A percentile compares a stretch with the other conserved stretches of the same genome.
Evolutionary conservation across 2,113 vertebrate genomes (phyloP).

Genomic region (Silurus meridionalis): DNA sequence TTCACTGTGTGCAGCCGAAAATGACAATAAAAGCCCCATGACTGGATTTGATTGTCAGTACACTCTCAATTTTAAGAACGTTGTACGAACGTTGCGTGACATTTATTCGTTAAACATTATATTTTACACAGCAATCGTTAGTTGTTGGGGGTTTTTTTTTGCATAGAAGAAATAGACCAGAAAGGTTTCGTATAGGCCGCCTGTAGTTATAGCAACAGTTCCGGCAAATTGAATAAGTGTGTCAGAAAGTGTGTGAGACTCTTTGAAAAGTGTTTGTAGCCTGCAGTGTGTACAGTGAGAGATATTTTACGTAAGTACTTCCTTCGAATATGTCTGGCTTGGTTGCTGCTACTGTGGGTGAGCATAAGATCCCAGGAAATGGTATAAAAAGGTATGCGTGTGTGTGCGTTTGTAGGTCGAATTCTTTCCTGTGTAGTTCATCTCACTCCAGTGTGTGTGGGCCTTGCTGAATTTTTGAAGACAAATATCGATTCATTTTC

Average conservation of each 20-base stretch:
- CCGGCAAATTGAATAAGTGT: background rate
- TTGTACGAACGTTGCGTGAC: too few species aligned
- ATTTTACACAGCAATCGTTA: background rate
- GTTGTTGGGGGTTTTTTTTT: too few species aligned
- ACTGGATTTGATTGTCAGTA: too few species aligned
- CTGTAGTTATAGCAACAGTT: background rate
- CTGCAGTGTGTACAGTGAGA: background rate
- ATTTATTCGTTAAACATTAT: background rate
- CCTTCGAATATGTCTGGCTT: constrained; percentile 3
- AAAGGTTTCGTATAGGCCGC: background rate
- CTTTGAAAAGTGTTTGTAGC: constrained; percentile 9
- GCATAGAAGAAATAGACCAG: background rate
- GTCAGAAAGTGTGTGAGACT: constrained; percentile 12
- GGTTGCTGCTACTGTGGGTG: background rate
- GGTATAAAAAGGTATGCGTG: background rate
- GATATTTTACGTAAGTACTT: background rate
- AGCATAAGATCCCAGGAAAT: constrained; percentile 19
- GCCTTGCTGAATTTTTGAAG: constrained; percentile 19
- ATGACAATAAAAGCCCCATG: too few species aligned
- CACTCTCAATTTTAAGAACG: too few species aligned
- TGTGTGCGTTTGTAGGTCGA: background rate
- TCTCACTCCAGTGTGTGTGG: constrained; percentile 33
- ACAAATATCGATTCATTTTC: background rate
- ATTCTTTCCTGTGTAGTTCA: constrained; percentile 13
- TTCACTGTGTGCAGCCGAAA: too few species aligned